Evolutionary conservation across 2,797 vertebrate genomes (phyloP), one percentile per base, ranked within the genome.

Genomic region (Malacoraja senta): DNA sequence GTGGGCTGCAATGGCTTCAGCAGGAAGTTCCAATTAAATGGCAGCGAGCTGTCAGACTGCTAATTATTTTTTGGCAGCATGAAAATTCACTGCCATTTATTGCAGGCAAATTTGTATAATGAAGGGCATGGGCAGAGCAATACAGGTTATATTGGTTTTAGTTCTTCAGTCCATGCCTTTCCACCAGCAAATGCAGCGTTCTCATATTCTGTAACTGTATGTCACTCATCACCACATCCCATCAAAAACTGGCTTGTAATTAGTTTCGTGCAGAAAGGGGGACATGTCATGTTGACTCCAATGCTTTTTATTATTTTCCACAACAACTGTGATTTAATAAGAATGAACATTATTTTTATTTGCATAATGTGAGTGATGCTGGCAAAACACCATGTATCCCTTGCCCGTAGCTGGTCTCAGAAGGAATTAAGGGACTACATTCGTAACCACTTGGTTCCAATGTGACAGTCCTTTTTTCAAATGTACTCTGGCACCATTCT

Each of bases 1-100:
- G 84, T 68, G 61, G 84, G 84, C n/a, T 35, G 84, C 35, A 32
- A 65, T 88, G n/a, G 10, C 84, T 65, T 65, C 63, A 68, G 84
- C 63, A n/a, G 17, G 63, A 68, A 68, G 84, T 88, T 88, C n/a
- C 32, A 35, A 88, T 4, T 21, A 74, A 74, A 26, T 74, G 71
- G 19, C 71, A 74, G 65, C 2, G 71, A 74, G 71, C 24, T 21
- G 71, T 24, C 71, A 74, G 84, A 68, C 61, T 68, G 15, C 17
- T 68, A 32, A 88, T 88, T 68, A 88, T 88, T 68, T 68, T 35
- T 88, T 88, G 84, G 84, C 63, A 88, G 61, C n/a, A 15, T 68
- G 63, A 88, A 61, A 88, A 65, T 8, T 17, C 61, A 21, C 17
- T 88, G n/a, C n/a, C 83, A 84, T 8, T 26, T 13, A 63, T 65